A percentile compares a stretch with the other conserved stretches of the same genome.
These are phyloP conservation scores for Rallus limicola DNA, from an alignment of 2,113 vertebrate species.

Conservation along the genomic window DNA sequence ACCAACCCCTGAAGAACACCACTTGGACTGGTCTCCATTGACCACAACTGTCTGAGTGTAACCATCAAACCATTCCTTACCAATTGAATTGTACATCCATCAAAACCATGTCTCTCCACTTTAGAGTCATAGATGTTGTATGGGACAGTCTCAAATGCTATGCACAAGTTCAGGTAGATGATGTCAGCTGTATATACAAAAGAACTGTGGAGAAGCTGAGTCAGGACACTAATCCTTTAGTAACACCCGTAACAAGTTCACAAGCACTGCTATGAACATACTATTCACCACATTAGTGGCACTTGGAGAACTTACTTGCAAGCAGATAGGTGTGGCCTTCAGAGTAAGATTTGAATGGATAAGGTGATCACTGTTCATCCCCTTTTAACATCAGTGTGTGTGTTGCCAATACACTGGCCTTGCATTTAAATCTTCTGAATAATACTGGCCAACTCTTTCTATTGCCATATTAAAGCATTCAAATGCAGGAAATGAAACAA, in stretches of 20 bases:
- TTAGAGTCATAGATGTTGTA: too few species aligned
- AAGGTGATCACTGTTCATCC: neutral
- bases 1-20: too few species aligned
- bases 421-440: neutral
- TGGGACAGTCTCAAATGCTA: too few species aligned
- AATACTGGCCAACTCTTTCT: neutral
- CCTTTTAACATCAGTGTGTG: neutral
- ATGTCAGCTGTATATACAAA: neutral
- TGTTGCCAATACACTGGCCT: neutral
- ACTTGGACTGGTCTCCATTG: too few species aligned
- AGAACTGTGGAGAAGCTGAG: neutral
- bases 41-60: too few species aligned
- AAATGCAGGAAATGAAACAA: neutral
- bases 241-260: neutral
- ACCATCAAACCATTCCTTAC: too few species aligned
- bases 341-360: neutral
- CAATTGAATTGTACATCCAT: too few species aligned
- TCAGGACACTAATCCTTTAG: neutral
- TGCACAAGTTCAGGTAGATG: too few species aligned
- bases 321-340: neutral
- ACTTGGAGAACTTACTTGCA: neutral
- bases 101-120: too few species aligned
- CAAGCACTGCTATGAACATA: neutral
- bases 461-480: neutral
- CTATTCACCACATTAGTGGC: accelerated